Evolutionary conservation across 1,140 invertebrate genomes (phyloP), one percentile per base, ranked within the genome.

Genomic region (Tetranychus cinnabarinus): DNA sequence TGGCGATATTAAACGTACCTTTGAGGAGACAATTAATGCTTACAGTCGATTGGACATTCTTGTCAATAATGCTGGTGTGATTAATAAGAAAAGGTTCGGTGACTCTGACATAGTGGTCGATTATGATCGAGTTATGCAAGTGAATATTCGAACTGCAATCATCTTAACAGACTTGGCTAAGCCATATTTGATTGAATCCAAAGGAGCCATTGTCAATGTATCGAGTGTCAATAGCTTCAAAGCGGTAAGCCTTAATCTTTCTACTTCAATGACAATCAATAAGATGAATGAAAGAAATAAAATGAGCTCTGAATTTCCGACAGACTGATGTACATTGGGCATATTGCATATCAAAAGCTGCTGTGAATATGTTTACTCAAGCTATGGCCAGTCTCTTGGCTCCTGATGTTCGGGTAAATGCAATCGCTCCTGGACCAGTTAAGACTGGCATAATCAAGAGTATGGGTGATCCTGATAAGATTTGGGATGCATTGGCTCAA

Each of bases 331-430:
- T 35, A 0, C 34, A 31, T 34, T 57, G 56, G 39, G 10, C 56
- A 23, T 92, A 93, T 69, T 84, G 82, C 66, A 80, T 90, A 69
- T 88, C 86, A 12, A 92, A 93, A 74, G 76, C 85, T 46, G 83
- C 86, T 1, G 72, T 93, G 0, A 88, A 93, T 73, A 88, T 92
- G 69, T 79, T 93, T 54, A 92, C 88, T 0, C 77, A 82, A 65
- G 88, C 84, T 68, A 72, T 60, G 2, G 65, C 63, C 45, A 31
- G n/a, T 42, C 67, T 70, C 13, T 48, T 63, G 48, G 71, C 70
- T 39, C 61, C 66, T 64, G 74, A 77, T 12, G 82, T 91, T 0
- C 73, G 88, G 62, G 86, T 90, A 0, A 93, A 93, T 58, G 13
- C 50, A 13, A 7, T 52, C 55, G 59, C 13, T 45, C 58, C 58